Conservation (phyloP, 2,797 vertebrate genomes). For the Octomys mimax region DNA sequence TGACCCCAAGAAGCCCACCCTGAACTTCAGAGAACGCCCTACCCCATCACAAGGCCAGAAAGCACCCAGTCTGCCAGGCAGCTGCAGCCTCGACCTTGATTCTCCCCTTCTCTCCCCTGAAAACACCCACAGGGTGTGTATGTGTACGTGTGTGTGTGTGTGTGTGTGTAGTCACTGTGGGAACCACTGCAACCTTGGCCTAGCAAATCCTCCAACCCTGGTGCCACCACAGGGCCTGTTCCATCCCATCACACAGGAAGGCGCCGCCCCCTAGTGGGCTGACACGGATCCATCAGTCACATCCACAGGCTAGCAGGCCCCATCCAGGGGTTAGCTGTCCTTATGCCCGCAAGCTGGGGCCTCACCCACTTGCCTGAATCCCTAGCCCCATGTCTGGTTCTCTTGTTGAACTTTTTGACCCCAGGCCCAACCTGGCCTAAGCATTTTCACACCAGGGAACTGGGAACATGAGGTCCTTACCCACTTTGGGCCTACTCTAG, state of each 20-base stretch:
- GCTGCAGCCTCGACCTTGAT: background rate
- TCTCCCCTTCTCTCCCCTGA: too few relatives aligned
- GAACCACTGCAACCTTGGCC: background rate
- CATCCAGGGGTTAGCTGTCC: background rate
- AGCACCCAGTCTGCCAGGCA: background rate
- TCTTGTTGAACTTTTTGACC: too few relatives aligned
- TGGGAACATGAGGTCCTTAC: background rate
- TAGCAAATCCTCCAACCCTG: background rate
- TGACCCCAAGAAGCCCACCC: background rate
- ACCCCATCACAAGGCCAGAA: background rate
- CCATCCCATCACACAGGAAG: too few relatives aligned
- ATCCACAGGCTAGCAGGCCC: background rate
- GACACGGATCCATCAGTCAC: background rate
- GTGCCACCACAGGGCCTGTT: background rate
- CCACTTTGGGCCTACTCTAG: background rate
- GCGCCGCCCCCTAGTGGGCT: constrained; percentile 24
- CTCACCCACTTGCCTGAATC: background rate
- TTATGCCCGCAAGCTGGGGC: background rate
- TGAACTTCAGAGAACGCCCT: background rate
- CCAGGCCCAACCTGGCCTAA: background rate
- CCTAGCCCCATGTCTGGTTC: background rate
- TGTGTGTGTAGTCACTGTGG: background rate
- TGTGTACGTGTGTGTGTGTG: rapidly evolving
- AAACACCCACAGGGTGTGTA: background rate
- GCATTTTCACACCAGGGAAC: too few relatives aligned